Conservation (phyloP, 2,797 vertebrate genomes). For the Sternarchorhynchus goeldii region DNA sequence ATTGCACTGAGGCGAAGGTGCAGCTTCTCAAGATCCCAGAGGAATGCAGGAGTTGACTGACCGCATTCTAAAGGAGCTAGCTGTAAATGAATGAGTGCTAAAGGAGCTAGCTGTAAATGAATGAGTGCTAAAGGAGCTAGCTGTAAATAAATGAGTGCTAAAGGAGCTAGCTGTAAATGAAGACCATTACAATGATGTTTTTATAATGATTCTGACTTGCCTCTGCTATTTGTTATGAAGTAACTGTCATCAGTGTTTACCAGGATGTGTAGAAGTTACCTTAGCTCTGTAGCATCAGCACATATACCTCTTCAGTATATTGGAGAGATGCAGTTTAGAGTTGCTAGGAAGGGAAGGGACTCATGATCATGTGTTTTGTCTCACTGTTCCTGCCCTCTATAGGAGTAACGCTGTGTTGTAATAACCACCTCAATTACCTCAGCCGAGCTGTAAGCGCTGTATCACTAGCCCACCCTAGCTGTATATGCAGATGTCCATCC, state of each 20-base stretch:
- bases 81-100: not conserved
- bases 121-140: not conserved
- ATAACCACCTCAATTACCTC: not conserved
- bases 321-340: too few species aligned
- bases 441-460: not conserved
- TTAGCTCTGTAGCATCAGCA: not conserved
- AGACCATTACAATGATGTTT: too few species aligned
- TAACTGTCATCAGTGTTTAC: not conserved
- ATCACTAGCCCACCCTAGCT: not conserved
- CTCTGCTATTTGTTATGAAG: not conserved
- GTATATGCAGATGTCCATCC: not conserved
- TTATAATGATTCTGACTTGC: too few species aligned
- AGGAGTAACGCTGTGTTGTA: not conserved
- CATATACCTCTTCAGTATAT: too few species aligned
- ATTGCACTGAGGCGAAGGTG: slow-evolving; percentile 17
- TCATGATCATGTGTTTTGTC: not conserved
- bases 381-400: not conserved
- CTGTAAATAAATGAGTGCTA: too few species aligned
- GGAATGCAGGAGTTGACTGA: too few species aligned
- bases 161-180: not conserved
- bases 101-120: not conserved
- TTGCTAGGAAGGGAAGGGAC: too few species aligned
- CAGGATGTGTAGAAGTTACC: too few species aligned
- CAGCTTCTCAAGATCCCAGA: too few species aligned
- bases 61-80: too few species aligned